phyloP scores from a whole-genome alignment of 1,140 invertebrate species.

The Telenomus remus region DNA sequence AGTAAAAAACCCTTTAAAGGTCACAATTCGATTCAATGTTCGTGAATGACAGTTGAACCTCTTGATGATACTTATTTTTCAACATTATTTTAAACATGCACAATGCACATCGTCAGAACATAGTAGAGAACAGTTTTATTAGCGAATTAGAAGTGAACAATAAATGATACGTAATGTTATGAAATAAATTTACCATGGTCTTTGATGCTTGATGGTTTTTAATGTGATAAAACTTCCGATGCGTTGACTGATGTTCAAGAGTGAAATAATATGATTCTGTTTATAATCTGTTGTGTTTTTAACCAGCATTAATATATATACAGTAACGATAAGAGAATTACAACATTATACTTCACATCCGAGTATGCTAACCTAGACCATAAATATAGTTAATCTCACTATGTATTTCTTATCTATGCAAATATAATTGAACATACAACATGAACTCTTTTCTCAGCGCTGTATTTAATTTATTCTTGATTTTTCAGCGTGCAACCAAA shows the following conservation, averaged over 20 bases:
- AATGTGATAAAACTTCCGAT: no score
- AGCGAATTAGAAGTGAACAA: no score
- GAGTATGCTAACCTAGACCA: conserved; percentile 60
- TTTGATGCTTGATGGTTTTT: no score
- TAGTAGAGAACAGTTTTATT: no score
- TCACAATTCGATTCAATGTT: no score
- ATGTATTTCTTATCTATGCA: conserved; percentile 63
- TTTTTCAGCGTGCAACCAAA: conserved; percentile 51
- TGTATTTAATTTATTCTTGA: conserved; percentile 58
- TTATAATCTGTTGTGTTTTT: conserved; percentile 58
- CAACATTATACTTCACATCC: conserved; percentile 60
- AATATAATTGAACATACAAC: conserved; percentile 63
- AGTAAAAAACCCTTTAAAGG: no score
- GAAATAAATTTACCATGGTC: no score
- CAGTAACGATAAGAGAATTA: conserved; percentile 58
- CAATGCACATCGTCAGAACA: no score
- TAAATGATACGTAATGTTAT: no score
- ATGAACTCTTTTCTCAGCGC: conserved; percentile 59
- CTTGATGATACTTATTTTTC: no score
- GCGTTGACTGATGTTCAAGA: conserved; percentile 19
- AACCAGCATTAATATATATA: conserved; percentile 56
- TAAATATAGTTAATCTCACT: conserved; percentile 62
- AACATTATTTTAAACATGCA: no score
- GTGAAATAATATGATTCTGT: conserved; percentile 57
- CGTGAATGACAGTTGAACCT: no score